A percentile compares a stretch with the other conserved stretches of the same genome.
These are phyloP conservation scores for Pseudachorutes palmiensis DNA, from an alignment of 1,140 invertebrate genomes.

Conservation along the genomic window DNA sequence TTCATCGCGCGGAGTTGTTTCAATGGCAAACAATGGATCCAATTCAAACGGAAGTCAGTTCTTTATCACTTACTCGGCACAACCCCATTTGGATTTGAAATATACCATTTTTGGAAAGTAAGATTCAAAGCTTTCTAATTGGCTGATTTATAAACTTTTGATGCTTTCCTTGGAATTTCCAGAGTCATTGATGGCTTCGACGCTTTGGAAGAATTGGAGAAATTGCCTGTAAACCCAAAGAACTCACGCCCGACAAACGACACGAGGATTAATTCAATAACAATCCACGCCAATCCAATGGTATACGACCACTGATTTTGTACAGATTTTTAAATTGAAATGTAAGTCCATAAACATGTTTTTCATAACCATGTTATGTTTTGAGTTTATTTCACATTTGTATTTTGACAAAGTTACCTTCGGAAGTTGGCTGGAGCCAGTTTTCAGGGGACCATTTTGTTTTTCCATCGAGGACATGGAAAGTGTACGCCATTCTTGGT, in stretches of 20 bases:
- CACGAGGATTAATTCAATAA: slow-evolving; percentile 74
- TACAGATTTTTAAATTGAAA: background rate
- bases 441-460: slow-evolving; percentile 70
- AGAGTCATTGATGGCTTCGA: slow-evolving; percentile 97
- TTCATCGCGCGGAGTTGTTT: slow-evolving; percentile 74
- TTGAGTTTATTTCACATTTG: background rate
- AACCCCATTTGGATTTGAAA: slow-evolving; percentile 92
- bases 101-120: slow-evolving; percentile 95
- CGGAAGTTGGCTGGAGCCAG: slow-evolving; percentile 65
- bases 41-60: slow-evolving; percentile 99
- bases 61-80: slow-evolving; percentile 87
- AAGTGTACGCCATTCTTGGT: slow-evolving; percentile 89
- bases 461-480: slow-evolving; percentile 79
- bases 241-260: slow-evolving; percentile 78
- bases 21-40: slow-evolving; percentile 98
- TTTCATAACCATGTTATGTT: background rate
- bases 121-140: background rate
- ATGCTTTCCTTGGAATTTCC: slow-evolving; percentile 43
- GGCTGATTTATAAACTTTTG: background rate
- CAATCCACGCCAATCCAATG: slow-evolving; percentile 93
- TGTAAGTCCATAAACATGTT: background rate
- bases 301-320: slow-evolving; percentile 46
- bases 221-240: slow-evolving; percentile 86
- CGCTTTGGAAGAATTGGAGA: slow-evolving; percentile 89
- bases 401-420: slow-evolving; percentile 47